Conservation (phyloP, 2,797 vertebrate genomes). For the Acrocephalus scirpaceus region DNA sequence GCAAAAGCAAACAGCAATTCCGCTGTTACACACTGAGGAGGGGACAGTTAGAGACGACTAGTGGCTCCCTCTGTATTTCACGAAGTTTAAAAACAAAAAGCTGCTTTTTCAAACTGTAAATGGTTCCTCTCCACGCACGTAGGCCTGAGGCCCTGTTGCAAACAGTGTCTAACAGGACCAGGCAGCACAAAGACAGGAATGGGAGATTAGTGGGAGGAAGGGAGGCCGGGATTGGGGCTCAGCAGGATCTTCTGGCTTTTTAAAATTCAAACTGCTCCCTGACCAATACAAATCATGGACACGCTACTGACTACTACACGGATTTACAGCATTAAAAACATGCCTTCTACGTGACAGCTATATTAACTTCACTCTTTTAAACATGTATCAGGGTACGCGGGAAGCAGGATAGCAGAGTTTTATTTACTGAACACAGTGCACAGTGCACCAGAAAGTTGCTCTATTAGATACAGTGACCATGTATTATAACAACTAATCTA, state of each 20-base stretch:
- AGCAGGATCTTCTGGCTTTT: slow-evolving; percentile 80
- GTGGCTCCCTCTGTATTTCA: slow-evolving; percentile 5
- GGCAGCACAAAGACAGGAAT: slow-evolving; percentile 85
- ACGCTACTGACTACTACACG: slow-evolving; percentile 73
- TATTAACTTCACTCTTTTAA: slow-evolving; percentile 78
- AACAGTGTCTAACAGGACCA: slow-evolving; percentile 80
- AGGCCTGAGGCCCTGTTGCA: slow-evolving; percentile 76
- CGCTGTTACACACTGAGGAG: background rate
- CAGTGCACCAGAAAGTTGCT: slow-evolving; percentile 62
- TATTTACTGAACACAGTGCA: slow-evolving; percentile 5
- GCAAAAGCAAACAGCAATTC: slow-evolving; percentile 30
- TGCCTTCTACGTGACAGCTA: slow-evolving; percentile 75
- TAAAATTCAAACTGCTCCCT: slow-evolving; percentile 82
- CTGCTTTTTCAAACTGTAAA: slow-evolving; percentile 51
- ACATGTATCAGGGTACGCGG: slow-evolving; percentile 34
- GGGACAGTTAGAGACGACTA: slow-evolving; percentile 29
- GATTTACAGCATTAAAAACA: slow-evolving; percentile 79
- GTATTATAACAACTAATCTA: background rate
- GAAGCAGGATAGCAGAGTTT: background rate
- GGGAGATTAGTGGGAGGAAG: slow-evolving; percentile 75
- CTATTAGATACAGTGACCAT: slow-evolving; percentile 9
- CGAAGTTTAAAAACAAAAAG: slow-evolving; percentile 55
- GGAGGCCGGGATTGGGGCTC: slow-evolving; percentile 73
- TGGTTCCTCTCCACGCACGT: slow-evolving; percentile 31
- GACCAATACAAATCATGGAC: slow-evolving; percentile 79